Percentiles rank a stretch among this genome's conserved stretches.
Conservation (phyloP, 2,888 invertebrate species). For the Ditula angustiorana region DNA sequence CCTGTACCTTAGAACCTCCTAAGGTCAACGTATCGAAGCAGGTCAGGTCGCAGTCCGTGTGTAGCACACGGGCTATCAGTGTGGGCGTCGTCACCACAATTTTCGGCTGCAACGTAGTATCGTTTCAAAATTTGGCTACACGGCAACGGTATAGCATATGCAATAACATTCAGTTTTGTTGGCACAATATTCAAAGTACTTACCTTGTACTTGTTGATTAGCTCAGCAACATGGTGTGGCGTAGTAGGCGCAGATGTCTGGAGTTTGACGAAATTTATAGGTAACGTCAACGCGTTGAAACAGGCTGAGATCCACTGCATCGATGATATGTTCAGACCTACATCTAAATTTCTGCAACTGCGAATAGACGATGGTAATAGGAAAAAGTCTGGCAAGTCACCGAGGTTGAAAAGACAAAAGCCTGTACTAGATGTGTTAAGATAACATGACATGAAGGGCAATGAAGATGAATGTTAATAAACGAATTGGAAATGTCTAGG, state of each 20-base stretch:
- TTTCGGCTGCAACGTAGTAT: conserved; percentile 46
- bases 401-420: too few species aligned
- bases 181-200: too few species aligned
- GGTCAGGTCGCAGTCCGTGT: conserved; percentile 62
- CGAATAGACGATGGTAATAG: neutral
- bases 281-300: neutral
- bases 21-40: conserved; percentile 57
- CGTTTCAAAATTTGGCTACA: too few species aligned
- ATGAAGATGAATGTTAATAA: too few species aligned
- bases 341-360: neutral
- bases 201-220: conserved; percentile 38
- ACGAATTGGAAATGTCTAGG: too few species aligned
- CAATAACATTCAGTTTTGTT: too few species aligned
- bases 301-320: conserved; percentile 10
- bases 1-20: conserved; percentile 63
- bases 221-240: conserved; percentile 14
- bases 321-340: neutral
- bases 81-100: conserved; percentile 56
- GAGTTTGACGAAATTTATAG: neutral
- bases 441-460: too few species aligned
- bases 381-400: too few species aligned
- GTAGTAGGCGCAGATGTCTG: conserved; percentile 19
- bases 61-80: conserved; percentile 58
- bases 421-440: too few species aligned
- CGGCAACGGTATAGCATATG: too few species aligned